These are phyloP conservation scores for Diarsia mendica DNA, from an alignment of 2,888 invertebrate genomes.

Conservation along the genomic window DNA sequence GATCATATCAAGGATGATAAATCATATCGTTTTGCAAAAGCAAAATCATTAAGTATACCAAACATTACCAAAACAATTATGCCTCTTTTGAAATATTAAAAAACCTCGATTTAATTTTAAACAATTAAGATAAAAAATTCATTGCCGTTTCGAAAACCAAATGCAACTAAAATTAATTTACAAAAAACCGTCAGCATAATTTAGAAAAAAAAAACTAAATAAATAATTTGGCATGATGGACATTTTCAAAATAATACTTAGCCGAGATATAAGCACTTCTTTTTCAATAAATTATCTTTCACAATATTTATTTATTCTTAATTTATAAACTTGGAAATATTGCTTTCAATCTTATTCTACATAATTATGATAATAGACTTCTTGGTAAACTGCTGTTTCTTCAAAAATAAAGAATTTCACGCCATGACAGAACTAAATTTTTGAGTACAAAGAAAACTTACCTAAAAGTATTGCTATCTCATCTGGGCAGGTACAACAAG, in stretches of 20 bases:
- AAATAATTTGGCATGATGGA: slow-evolving; percentile 45
- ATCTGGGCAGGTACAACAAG: background rate
- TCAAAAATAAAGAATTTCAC: slow-evolving; percentile 39
- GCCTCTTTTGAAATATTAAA: background rate
- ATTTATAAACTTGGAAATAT: slow-evolving; percentile 65
- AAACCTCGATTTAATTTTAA: background rate
- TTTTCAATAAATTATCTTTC: slow-evolving; percentile 48
- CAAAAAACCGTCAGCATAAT: slow-evolving; percentile 20
- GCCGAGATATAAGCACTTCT: slow-evolving; percentile 50
- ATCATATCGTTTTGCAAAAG: background rate
- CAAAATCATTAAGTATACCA: background rate
- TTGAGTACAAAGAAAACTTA: background rate
- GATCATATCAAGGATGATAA: slow-evolving; percentile 11
- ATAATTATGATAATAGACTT: slow-evolving; percentile 49
- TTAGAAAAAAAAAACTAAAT: slow-evolving; percentile 36
- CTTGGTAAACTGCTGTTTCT: slow-evolving; percentile 50
- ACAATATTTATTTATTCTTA: slow-evolving; percentile 53
- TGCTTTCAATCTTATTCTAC: slow-evolving; percentile 65
- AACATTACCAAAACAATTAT: too few species aligned
- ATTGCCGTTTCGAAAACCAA: slow-evolving; percentile 22
- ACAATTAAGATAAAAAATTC: slow-evolving; percentile 11
- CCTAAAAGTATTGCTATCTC: slow-evolving; percentile 1
- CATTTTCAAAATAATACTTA: slow-evolving; percentile 61
- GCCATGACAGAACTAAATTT: slow-evolving; percentile 34
- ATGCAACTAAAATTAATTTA: slow-evolving; percentile 19